These are phyloP conservation scores for Drosophila monieri DNA, from an alignment of 2,888 invertebrate genomes.

Conservation along the genomic window DNA sequence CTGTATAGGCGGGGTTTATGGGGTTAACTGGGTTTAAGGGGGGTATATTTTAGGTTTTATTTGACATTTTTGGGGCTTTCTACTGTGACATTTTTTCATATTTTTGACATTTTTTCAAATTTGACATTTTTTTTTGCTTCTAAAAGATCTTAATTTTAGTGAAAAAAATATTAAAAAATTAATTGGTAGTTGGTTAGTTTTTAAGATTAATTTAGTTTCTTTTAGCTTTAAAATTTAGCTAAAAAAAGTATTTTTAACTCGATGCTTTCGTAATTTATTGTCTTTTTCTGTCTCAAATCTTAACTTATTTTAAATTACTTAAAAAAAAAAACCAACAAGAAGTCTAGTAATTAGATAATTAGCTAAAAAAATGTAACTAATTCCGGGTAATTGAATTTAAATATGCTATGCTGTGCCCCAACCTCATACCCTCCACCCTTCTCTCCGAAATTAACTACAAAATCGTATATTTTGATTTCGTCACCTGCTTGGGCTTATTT, in stretches of 20 bases:
- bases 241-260: too few species aligned
- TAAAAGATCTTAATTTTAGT: too few species aligned
- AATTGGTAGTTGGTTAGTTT: too few species aligned
- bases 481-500: neutral
- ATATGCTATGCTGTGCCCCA: neutral
- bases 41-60: neutral
- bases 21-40: neutral
- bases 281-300: neutral
- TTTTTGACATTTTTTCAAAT: too few species aligned
- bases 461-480: neutral
- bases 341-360: neutral
- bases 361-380: neutral
- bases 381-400: constrained; percentile 1
- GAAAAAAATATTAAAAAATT: too few species aligned
- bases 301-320: neutral
- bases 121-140: too few species aligned
- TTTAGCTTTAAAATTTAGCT: too few species aligned
- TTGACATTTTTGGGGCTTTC: too few species aligned
- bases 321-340: neutral
- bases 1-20: neutral
- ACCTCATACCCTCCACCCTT: too few species aligned
- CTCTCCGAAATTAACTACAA: neutral
- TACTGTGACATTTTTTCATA: too few species aligned
- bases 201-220: too few species aligned
- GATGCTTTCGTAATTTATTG: too few species aligned